These are phyloP conservation scores for Holacanthella duospinosa DNA, from an alignment of 2,888 invertebrate genomes.

Conservation along the genomic window DNA sequence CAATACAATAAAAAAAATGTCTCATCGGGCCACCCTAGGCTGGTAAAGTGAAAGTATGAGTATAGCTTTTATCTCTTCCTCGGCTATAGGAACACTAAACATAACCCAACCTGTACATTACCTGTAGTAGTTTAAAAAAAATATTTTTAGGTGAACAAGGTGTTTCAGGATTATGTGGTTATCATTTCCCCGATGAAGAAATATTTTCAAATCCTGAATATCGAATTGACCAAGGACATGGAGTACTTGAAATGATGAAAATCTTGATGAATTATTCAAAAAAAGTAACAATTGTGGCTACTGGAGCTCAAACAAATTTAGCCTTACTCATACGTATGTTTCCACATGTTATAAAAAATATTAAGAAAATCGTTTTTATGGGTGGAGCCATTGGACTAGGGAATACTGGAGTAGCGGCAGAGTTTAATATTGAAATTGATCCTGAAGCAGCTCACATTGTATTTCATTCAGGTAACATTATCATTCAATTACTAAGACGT, in stretches of 20 bases:
- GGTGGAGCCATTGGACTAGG: slow-evolving; percentile 28
- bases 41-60: too few relatives aligned
- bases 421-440: slow-evolving; percentile 27
- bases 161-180: slow-evolving; percentile 29
- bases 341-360: slow-evolving; percentile 21
- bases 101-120: too few relatives aligned
- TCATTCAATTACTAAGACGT: too few relatives aligned
- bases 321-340: slow-evolving; percentile 23
- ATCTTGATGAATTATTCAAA: slow-evolving; percentile 4
- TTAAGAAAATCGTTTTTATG: slow-evolving; percentile 25
- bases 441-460: slow-evolving; percentile 25
- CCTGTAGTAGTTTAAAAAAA: too few relatives aligned
- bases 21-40: too few relatives aligned
- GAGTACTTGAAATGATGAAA: slow-evolving; percentile 19
- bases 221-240: slow-evolving; percentile 12
- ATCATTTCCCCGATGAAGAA: slow-evolving; percentile 23
- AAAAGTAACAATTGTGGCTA: slow-evolving; percentile 23
- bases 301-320: slow-evolving; percentile 26
- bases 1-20: too few relatives aligned
- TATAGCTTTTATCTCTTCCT: too few relatives aligned
- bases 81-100: too few relatives aligned
- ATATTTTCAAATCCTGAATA: slow-evolving; percentile 16
- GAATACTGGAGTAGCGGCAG: slow-evolving; percentile 24
- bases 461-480: slow-evolving; percentile 20
- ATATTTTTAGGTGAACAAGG: slow-evolving; percentile 19